These are phyloP conservation scores for Catajapyx aquilonaris DNA, from an alignment of 1,140 invertebrate genomes.

Conservation along the genomic window DNA sequence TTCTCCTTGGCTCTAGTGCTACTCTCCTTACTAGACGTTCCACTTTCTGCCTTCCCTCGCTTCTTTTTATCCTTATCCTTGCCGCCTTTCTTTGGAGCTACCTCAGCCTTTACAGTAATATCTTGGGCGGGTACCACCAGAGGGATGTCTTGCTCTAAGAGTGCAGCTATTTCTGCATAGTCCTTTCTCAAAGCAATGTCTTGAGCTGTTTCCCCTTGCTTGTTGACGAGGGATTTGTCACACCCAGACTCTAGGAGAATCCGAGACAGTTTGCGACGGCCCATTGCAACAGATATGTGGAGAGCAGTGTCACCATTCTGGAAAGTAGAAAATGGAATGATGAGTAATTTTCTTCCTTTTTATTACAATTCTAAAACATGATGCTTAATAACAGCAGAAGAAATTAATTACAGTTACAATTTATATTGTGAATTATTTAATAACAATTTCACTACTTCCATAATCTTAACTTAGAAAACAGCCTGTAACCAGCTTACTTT, in stretches of 20 bases:
- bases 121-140: too few relatives aligned
- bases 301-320: constrained; percentile 84
- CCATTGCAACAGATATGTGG: constrained; percentile 86
- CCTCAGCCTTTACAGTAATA: constrained; percentile 17
- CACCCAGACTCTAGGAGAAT: constrained; percentile 74
- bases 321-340: constrained; percentile 13
- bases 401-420: background rate
- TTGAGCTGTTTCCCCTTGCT: constrained; percentile 70
- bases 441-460: background rate
- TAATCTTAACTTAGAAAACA: too few relatives aligned
- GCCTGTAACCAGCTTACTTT: constrained; percentile 31
- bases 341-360: background rate
- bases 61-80: constrained; percentile 18
- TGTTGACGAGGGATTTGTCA: constrained; percentile 55
- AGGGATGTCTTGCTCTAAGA: constrained; percentile 32
- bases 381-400: too few relatives aligned
- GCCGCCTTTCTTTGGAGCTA: constrained; percentile 20
- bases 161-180: constrained; percentile 54
- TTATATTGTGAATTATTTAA: background rate
- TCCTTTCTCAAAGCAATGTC: constrained; percentile 78
- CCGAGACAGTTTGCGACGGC: constrained; percentile 70
- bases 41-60: constrained; percentile 19
- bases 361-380: background rate
- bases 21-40: constrained; percentile 24
- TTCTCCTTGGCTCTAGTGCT: constrained; percentile 12